Conservation (phyloP, 2,888 invertebrate genomes). For the Melieria crassipennis region DNA sequence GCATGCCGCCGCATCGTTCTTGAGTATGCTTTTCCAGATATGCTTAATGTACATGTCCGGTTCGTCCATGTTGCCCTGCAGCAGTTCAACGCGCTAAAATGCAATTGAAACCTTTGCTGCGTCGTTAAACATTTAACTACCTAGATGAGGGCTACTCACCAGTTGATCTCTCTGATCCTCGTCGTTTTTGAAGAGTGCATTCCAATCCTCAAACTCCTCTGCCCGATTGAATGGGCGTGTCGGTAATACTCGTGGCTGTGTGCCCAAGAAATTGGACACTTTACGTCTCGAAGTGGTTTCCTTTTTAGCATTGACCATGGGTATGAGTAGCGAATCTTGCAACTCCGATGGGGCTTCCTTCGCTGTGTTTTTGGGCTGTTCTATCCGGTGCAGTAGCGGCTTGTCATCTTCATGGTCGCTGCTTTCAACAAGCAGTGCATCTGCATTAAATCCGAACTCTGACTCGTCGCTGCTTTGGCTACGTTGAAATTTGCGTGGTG, state of each 20-base stretch:
- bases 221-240: slow-evolving; percentile 21
- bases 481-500: background rate
- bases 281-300: background rate
- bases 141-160: slow-evolving; percentile 2
- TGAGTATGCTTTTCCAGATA: slow-evolving; percentile 33
- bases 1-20: slow-evolving; percentile 25
- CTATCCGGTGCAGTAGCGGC: no score
- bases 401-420: no score
- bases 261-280: slow-evolving; percentile 14
- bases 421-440: no score
- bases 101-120: background rate
- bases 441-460: no score
- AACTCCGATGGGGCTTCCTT: no score
- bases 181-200: slow-evolving; percentile 25
- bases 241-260: slow-evolving; percentile 22
- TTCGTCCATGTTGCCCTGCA: slow-evolving; percentile 31
- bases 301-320: no score
- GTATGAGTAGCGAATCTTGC: no score
- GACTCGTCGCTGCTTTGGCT: background rate
- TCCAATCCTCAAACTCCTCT: slow-evolving; percentile 36
- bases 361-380: no score
- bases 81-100: slow-evolving; percentile 33
- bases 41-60: slow-evolving; percentile 37
- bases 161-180: slow-evolving; percentile 35
- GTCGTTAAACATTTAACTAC: background rate